These are phyloP conservation scores for Dicerorhinus sumatrensis DNA, from an alignment of 2,113 vertebrate genomes.

Conservation along the genomic window DNA sequence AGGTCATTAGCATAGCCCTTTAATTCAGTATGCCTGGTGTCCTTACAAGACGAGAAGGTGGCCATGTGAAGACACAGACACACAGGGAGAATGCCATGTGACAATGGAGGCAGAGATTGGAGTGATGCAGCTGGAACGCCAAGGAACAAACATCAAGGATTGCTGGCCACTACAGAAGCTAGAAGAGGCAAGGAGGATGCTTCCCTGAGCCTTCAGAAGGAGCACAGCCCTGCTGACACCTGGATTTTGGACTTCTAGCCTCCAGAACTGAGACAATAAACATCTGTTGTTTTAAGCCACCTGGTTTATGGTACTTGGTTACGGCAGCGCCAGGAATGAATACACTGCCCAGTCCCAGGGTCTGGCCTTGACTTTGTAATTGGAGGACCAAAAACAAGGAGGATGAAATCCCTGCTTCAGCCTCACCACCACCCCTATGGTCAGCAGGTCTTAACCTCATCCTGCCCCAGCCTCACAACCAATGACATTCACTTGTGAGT, in stretches of 20 bases:
- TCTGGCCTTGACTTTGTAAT: not conserved
- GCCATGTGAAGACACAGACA: not conserved
- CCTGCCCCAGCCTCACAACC: not conserved
- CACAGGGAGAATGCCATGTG: not conserved
- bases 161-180: not conserved
- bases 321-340: not conserved
- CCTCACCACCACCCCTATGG: not conserved
- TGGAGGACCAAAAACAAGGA: not conserved
- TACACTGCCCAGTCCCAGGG: not conserved
- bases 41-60: not conserved
- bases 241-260: not conserved
- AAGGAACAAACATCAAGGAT: not conserved
- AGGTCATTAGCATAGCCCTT: not conserved
- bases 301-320: not conserved
- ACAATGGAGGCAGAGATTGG: not conserved
- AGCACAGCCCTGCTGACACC: not conserved
- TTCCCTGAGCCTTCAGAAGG: not conserved
- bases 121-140: accelerated
- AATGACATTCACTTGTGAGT: not conserved
- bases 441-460: not conserved
- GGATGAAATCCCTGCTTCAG: not conserved
- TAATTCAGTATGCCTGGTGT: not conserved
- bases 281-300: not conserved
- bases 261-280: not conserved
- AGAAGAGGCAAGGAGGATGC: not conserved